Base-by-base conservation (phyloP, 2,113 vertebrate genomes). In the Ailurus styani region DNA sequence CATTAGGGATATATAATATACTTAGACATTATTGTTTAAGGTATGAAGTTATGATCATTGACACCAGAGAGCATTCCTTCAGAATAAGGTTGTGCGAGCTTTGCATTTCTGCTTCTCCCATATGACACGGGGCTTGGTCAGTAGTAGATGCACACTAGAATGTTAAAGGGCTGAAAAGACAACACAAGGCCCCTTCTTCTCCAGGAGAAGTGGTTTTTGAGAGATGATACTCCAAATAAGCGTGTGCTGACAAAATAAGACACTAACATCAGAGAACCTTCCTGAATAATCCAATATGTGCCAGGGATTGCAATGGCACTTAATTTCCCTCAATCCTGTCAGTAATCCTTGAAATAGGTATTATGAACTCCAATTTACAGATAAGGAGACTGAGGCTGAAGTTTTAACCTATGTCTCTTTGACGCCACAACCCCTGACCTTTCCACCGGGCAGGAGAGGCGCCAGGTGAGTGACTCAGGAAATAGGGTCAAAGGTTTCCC, bases 391-490 rank as follows among this genome's bases (percentile, higher is more conserved):
- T 31, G 68, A 97, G 85, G 55, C 55, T 87, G 57, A 82, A 21
- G 34, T 95, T 55, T 79, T 66, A 78, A 50, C 77, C 87, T n/a
- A 5, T 8, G 1, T 70, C 54, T 55, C 55, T 50, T 75, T 95
- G 47, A 83, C 13, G 66, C 31, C 52, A 40, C 60, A 81, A 52
- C 72, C 89, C 11, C 34, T 89, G 96, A 91, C 89, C 87, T 96
- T 85, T 82, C 88, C 60, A 82, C 0, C 2, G 75, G 57, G 21
- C 60, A 64, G 55, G 10, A 64, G 81, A 95, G 73, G 95, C n/a
- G 27, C 83, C 97, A 96, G 87, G 45, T 6, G 60, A 64, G 34
- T 96, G 96, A 92, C 94, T 98, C 93, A 95, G 68, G 42, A 90
- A 79, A 73, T 37, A 66, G 55, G 88, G 91, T 29, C 92, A 91